Evolutionary conservation across 2,888 invertebrate genomes (phyloP), one percentile per base, ranked within the genome.

Genomic region (Hirtodrosophila confusa): DNA sequence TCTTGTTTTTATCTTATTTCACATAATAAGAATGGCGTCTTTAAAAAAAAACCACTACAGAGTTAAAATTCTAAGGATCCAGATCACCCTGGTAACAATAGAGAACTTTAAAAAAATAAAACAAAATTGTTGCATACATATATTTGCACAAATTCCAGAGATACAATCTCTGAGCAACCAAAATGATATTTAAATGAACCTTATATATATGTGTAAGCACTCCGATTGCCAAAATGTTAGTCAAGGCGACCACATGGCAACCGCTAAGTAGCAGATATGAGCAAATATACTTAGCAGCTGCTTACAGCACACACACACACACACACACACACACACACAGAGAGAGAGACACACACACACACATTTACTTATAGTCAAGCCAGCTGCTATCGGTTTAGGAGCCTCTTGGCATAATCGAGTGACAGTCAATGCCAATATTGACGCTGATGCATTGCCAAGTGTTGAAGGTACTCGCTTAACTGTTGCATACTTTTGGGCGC

Each of bases 361-460:
- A 40, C 44, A 23, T 49, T 27, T 65, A 65, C 62, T 65, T 78
- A 62, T 54, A 58, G 75, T 17, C 51, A 37, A 17, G 17, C 17
- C 2, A 57, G 44, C 64, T 69, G 45, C 53, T 69, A 79, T 69
- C 64, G 53, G 41, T 35, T 48, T 75, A 17, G 45, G 29, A 17
- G 55, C 43, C 50, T 37, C 49, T 70, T 54, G 62, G 60, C 60
- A 65, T 65, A 62, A 68, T 56, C 78, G 55, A 66, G 48, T 75
- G 75, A 63, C 60, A 63, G 40, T 49, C 44, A 50, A 61, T 70
- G 80, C 67, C 86, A 83, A 88, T 83, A 74, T 83, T 83, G 80
- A 86, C 70, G 79, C 80, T 82, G 83, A 85, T 83, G 80, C 80
- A 76, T 79, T 80, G 86, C 86, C 72, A 78, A 65, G 50, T 41